A percentile compares a stretch with the other conserved stretches of the same genome.
phyloP scores from a whole-genome alignment of 2,888 invertebrate genomes.

The Ethmia dodecea region DNA sequence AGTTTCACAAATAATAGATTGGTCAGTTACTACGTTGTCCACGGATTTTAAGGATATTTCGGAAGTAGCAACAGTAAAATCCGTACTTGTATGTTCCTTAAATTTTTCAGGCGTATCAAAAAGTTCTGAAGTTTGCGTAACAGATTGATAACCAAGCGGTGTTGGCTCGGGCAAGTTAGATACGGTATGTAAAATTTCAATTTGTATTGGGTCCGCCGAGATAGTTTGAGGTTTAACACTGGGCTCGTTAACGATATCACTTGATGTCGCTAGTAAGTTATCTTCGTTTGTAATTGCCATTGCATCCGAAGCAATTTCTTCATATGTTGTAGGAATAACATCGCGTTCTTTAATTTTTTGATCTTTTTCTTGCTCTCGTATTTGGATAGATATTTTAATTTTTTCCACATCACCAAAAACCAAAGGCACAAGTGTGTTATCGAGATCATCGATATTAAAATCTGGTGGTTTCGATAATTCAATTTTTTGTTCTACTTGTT shows the following conservation, averaged over 20 bases:
- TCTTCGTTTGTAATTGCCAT: neutral
- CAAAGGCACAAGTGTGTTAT: constrained; percentile 41
- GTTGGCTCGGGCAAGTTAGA: constrained; percentile 5
- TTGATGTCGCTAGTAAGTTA: neutral
- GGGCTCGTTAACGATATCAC: neutral
- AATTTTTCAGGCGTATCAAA: constrained; percentile 26
- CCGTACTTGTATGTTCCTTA: constrained; percentile 23
- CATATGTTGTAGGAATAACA: neutral
- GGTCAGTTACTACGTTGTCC: constrained; percentile 8
- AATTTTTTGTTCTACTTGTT: neutral
- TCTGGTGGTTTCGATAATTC: too few relatives aligned
- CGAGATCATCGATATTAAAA: constrained; percentile 35
- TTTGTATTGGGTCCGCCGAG: constrained; percentile 39
- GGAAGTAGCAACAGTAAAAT: constrained; percentile 16
- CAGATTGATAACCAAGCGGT: neutral
- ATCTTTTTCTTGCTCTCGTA: constrained; percentile 15
- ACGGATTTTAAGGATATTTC: constrained; percentile 17
- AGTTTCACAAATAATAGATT: constrained; percentile 23
- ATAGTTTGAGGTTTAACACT: constrained; percentile 33
- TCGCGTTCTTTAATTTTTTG: neutral
- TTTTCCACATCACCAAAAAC: constrained; percentile 44
- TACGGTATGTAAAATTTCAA: constrained; percentile 26
- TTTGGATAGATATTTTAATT: constrained; percentile 28
- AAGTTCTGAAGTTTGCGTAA: constrained; percentile 14
- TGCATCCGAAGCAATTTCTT: neutral